These are phyloP conservation scores for Girardinichthys multiradiatus DNA, from an alignment of 2,113 vertebrate species.

Conservation along the genomic window DNA sequence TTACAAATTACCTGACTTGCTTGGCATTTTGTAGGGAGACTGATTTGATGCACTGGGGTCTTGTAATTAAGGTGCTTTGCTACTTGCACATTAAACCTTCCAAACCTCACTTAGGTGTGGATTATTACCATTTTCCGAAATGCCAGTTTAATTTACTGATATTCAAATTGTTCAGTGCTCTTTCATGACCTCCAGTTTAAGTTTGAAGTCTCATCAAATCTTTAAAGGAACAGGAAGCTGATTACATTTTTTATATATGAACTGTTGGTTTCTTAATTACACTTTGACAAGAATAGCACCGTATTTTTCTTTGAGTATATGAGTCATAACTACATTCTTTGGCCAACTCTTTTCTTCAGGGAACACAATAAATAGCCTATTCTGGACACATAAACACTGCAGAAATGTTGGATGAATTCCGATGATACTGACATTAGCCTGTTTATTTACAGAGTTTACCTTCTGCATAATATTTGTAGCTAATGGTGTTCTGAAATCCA, in stretches of 20 bases:
- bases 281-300: not conserved
- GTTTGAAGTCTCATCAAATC: conserved; percentile 8
- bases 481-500: conserved; percentile 47
- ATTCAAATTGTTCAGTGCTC: conserved; percentile 37
- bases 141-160: conserved; percentile 43
- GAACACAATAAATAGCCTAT: not conserved
- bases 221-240: conserved; percentile 12
- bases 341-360: conserved; percentile 5
- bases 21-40: conserved; percentile 1
- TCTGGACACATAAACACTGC: conserved; percentile 18
- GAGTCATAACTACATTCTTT: not conserved
- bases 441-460: conserved; percentile 46
- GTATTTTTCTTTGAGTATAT: conserved; percentile 1
- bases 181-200: conserved; percentile 20
- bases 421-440: conserved; percentile 10
- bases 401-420: conserved; percentile 11
- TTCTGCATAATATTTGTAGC: conserved; percentile 51
- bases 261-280: conserved; percentile 10
- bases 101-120: conserved; percentile 12
- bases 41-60: not conserved
- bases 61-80: conserved; percentile 6
- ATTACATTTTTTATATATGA: conserved; percentile 18
- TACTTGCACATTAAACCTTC: conserved; percentile 15
- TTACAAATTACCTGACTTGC: conserved; percentile 6
- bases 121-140: conserved; percentile 33